Percentiles rank a stretch among this genome's conserved stretches.
Conservation (phyloP, 2,797 vertebrate genomes). For the Orestias chungarensis region DNA sequence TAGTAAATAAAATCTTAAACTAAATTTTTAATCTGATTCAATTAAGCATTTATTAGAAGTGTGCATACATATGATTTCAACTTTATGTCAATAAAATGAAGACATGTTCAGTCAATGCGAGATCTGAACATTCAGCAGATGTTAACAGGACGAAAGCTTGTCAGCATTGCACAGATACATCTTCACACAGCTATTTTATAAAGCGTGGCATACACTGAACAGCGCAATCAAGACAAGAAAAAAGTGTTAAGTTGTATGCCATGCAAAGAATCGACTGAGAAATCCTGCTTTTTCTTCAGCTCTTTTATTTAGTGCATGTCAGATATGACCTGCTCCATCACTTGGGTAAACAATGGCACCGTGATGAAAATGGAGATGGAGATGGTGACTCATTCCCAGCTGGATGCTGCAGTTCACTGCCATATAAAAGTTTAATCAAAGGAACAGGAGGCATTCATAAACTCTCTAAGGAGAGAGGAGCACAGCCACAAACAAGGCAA, state of each 20-base stretch:
- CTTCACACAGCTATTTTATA: conserved; percentile 24
- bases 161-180: conserved; percentile 47
- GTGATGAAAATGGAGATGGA: conserved; percentile 67
- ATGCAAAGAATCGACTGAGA: conserved; percentile 52
- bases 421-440: conserved; percentile 80
- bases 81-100: conserved; percentile 27
- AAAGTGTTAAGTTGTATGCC: conserved; percentile 55
- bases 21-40: neutral
- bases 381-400: conserved; percentile 60
- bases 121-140: conserved; percentile 34
- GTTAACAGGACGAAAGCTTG: conserved; percentile 44
- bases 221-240: conserved; percentile 54
- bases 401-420: conserved; percentile 62
- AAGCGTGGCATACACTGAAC: conserved; percentile 58
- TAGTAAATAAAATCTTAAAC: too few relatives aligned
- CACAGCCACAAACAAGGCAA: conserved; percentile 65
- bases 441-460: conserved; percentile 68
- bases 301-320: conserved; percentile 72
- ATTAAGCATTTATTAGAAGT: neutral
- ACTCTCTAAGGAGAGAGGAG: conserved; percentile 65
- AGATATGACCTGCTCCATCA: conserved; percentile 73
- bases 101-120: conserved; percentile 56
- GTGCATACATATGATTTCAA: neutral
- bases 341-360: conserved; percentile 73
- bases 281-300: conserved; percentile 56